These are phyloP conservation scores for Phyllotreta striolata DNA, from an alignment of 2,888 invertebrate genomes.

Conservation along the genomic window DNA sequence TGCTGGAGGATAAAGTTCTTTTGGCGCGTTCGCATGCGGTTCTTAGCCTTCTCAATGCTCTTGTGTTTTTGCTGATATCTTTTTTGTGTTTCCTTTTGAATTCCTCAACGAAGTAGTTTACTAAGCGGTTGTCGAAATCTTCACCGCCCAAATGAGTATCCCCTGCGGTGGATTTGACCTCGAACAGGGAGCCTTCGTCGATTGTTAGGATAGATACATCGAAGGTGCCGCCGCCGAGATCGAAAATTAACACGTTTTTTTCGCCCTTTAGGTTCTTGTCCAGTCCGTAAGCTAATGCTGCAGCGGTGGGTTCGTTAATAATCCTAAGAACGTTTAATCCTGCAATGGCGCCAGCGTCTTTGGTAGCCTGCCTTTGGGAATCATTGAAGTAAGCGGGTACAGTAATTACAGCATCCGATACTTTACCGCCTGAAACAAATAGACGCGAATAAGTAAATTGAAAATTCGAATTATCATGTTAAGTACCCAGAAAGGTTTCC, in stretches of 20 bases:
- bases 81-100: constrained; percentile 79
- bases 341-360: constrained; percentile 87
- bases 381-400: constrained; percentile 88
- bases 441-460: too few species aligned
- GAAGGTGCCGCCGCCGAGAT: constrained; percentile 88
- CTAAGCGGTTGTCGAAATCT: constrained; percentile 82
- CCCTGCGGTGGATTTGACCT: constrained; percentile 82
- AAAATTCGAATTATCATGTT: background rate
- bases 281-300: constrained; percentile 85
- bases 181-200: constrained; percentile 84
- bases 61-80: constrained; percentile 73
- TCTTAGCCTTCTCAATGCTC: constrained; percentile 81
- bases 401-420: constrained; percentile 81
- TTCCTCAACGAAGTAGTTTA: constrained; percentile 80
- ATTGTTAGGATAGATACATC: constrained; percentile 92
- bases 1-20: constrained; percentile 77
- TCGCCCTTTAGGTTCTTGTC: constrained; percentile 79
- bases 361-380: constrained; percentile 84
- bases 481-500: constrained; percentile 74
- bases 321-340: constrained; percentile 89
- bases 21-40: constrained; percentile 87
- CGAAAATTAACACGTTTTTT: constrained; percentile 78
- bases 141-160: constrained; percentile 84
- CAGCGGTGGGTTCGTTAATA: constrained; percentile 91
- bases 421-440: constrained; percentile 58